Percentiles rank a stretch among this genome's conserved stretches.
Evolutionary conservation across 2,888 invertebrate genomes (phyloP).

Genomic region (Drosophila koepferae): DNA sequence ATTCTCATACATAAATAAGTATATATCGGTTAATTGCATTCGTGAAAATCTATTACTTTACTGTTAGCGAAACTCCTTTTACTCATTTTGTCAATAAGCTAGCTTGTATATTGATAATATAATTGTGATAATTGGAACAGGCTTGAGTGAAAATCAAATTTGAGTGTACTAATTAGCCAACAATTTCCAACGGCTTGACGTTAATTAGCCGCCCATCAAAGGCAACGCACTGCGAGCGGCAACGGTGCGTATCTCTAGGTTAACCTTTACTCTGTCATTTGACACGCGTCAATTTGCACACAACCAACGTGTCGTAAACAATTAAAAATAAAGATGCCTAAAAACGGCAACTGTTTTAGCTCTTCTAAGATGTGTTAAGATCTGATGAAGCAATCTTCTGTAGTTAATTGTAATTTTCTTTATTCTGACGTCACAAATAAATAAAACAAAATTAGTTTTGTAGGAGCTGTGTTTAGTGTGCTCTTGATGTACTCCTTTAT

Average conservation of each 20-base stretch:
- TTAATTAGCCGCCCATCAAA: conserved; percentile 73
- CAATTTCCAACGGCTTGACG: conserved; percentile 56
- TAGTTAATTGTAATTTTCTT: neutral
- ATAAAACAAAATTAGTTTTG: neutral
- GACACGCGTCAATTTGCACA: conserved; percentile 54
- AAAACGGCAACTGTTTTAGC: neutral
- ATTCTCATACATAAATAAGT: too few relatives aligned
- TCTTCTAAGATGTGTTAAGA: too few relatives aligned
- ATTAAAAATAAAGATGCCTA: conserved; percentile 42
- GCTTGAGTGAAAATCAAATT: conserved; percentile 1
- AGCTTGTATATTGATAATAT: too few relatives aligned
- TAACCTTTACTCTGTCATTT: conserved; percentile 34
- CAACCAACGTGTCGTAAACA: conserved; percentile 46
- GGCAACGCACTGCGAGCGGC: conserved; percentile 33
- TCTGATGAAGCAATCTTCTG: too few relatives aligned
- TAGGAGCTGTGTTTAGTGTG: neutral
- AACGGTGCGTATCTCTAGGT: conserved; percentile 57
- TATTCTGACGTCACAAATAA: neutral
- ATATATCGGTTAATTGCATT: too few relatives aligned
- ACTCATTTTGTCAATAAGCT: too few relatives aligned
- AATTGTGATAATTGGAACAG: neutral
- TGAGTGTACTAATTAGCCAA: conserved; percentile 57
- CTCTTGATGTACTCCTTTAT: too few relatives aligned
- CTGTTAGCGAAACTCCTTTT: too few relatives aligned
- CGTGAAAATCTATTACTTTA: too few relatives aligned